A percentile compares a stretch with the other conserved stretches of the same genome.
phyloP scores from a whole-genome alignment of 2,113 vertebrate species.

The Mormyrus iriodes region DNA sequence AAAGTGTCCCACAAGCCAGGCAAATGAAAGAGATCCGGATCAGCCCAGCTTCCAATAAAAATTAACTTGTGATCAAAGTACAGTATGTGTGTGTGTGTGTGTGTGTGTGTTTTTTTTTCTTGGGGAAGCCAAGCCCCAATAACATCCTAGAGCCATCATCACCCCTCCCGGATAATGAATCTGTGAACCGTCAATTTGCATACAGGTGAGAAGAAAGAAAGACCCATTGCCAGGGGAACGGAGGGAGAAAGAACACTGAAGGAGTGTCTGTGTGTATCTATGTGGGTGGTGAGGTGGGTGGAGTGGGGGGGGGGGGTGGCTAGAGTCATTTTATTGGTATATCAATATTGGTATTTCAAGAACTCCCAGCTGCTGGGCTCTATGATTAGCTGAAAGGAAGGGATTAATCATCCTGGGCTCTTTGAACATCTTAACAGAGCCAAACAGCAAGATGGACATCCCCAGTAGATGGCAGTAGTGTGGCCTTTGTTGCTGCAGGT shows the following conservation, averaged over 20 bases:
- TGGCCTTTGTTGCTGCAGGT: not conserved
- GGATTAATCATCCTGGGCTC: slow-evolving; percentile 15
- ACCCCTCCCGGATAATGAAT: slow-evolving; percentile 49
- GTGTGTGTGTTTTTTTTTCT: slow-evolving; percentile 46
- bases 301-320: not conserved
- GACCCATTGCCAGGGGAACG: not conserved
- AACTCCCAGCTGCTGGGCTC: slow-evolving; percentile 29
- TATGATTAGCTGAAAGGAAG: slow-evolving; percentile 26
- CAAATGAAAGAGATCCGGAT: slow-evolving; percentile 23
- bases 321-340: slow-evolving; percentile 26
- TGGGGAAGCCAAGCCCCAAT: slow-evolving; percentile 48
- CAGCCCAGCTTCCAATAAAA: slow-evolving; percentile 51
- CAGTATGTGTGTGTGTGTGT: slow-evolving; percentile 43
- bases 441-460: not conserved
- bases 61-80: slow-evolving; percentile 60
- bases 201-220: slow-evolving; percentile 58
- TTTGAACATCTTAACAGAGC: slow-evolving; percentile 8
- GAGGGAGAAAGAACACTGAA: not conserved
- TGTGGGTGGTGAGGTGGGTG: slow-evolving; percentile 16
- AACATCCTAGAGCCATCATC: slow-evolving; percentile 38
- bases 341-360: slow-evolving; percentile 44
- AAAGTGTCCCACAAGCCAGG: slow-evolving; percentile 18
- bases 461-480: slow-evolving; percentile 57
- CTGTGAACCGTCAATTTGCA: slow-evolving; percentile 47
- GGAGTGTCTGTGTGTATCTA: slow-evolving; percentile 19